phyloP scores from a whole-genome alignment of 2,888 invertebrate genomes.

The Omphaloscelis lunosa region DNA sequence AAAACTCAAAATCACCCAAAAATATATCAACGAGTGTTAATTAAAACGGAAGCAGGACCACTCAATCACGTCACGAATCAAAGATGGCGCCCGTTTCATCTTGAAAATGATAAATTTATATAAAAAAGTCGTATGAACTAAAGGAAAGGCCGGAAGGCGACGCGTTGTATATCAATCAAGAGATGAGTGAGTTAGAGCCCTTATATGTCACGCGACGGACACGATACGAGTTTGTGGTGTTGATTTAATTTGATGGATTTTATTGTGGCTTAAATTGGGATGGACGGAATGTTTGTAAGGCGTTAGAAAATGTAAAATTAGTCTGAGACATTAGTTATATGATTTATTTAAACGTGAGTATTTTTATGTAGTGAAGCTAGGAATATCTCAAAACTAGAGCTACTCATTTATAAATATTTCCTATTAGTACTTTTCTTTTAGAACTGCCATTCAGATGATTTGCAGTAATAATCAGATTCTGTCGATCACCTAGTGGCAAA shows the following conservation, averaged over 20 bases:
- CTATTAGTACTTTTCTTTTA: neutral
- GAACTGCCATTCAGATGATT: neutral
- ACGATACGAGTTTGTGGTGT: conserved; percentile 60
- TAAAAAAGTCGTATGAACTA: conserved; percentile 75
- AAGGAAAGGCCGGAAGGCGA: conserved; percentile 81
- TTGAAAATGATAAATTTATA: conserved; percentile 81
- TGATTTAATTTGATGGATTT: conserved; percentile 53
- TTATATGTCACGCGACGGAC: conserved; percentile 55
- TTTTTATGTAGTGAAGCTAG: neutral
- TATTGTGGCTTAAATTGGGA: conserved; percentile 21
- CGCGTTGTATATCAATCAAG: conserved; percentile 77
- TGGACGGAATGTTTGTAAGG: neutral
- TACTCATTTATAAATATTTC: neutral
- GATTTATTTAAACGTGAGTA: neutral
- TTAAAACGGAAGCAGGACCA: conserved; percentile 79
- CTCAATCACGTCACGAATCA: conserved; percentile 85
- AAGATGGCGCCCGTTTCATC: conserved; percentile 85
- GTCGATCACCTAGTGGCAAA: neutral
- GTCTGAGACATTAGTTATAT: neutral
- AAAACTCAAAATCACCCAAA: conserved; percentile 59
- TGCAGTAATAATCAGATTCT: neutral
- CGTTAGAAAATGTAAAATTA: neutral
- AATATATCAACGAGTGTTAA: conserved; percentile 74
- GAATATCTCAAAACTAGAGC: neutral
- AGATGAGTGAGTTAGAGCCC: conserved; percentile 65